Evolutionary conservation across 2,888 invertebrate genomes (phyloP).

Genomic region (Leptopilina myrica): DNA sequence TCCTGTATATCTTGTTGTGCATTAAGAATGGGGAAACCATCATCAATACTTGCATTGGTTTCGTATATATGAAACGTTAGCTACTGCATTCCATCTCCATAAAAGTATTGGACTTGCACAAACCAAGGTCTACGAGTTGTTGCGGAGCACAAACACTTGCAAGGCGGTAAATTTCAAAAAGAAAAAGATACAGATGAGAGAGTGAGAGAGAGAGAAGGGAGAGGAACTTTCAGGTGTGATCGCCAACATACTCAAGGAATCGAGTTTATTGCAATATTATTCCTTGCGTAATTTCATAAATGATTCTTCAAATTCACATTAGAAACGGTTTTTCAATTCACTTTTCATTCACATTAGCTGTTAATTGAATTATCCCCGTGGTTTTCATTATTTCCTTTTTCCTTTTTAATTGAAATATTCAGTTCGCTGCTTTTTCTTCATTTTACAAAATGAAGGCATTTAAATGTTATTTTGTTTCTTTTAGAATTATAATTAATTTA

Average conservation of each 20-base stretch:
- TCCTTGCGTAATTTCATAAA: conserved; percentile 60
- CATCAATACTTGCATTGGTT: conserved; percentile 2
- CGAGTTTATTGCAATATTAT: conserved; percentile 60
- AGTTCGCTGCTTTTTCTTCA: neutral
- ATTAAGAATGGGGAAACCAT: conserved; percentile 31
- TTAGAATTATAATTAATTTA: too few species aligned
- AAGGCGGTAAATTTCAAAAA: conserved; percentile 39
- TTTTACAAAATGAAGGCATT: neutral
- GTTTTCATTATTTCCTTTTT: neutral
- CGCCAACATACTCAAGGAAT: neutral
- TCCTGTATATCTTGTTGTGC: neutral
- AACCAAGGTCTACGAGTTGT: conserved; percentile 63
- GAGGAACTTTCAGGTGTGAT: conserved; percentile 19
- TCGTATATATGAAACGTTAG: conserved; percentile 42
- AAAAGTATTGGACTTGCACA: conserved; percentile 57
- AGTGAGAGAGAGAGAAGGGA: conserved; percentile 51
- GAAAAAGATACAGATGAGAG: conserved; percentile 58
- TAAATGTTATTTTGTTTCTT: too few species aligned
- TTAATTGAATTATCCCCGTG: neutral
- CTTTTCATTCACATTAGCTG: neutral
- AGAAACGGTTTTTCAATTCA: neutral
- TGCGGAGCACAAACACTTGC: conserved; percentile 13
- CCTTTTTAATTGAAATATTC: neutral
- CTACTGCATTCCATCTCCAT: conserved; percentile 64
- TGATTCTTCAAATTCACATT: conserved; percentile 45